A percentile compares a stretch with the other conserved stretches of the same genome.
These are phyloP conservation scores for Scomber colias DNA, from an alignment of 2,113 vertebrate species.

Conservation along the genomic window DNA sequence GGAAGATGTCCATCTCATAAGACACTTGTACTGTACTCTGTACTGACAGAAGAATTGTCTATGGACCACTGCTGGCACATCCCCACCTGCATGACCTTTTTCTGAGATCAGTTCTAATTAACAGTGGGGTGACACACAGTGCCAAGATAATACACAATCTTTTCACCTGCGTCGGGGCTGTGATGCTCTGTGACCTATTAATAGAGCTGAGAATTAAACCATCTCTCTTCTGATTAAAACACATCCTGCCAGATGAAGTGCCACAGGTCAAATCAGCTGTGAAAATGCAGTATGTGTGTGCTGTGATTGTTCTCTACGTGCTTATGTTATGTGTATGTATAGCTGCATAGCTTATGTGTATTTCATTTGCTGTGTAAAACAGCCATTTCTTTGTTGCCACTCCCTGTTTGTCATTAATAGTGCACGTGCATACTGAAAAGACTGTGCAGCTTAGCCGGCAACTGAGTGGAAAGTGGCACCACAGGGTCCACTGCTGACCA, in stretches of 20 bases:
- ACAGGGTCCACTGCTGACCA: conserved; percentile 70
- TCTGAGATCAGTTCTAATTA: conserved; percentile 63
- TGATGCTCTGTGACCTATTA: conserved; percentile 62
- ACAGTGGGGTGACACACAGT: conserved; percentile 17
- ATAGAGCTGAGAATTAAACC: conserved; percentile 62
- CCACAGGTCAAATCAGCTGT: conserved; percentile 31
- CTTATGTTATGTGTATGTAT: neutral
- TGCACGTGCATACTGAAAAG: conserved; percentile 41
- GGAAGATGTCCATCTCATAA: conserved; percentile 37
- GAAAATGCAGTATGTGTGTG: conserved; percentile 13
- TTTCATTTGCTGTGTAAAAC: conserved; percentile 30
- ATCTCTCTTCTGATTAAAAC: conserved; percentile 63
- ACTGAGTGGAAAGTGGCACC: conserved; percentile 65
- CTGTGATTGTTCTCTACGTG: conserved; percentile 19
- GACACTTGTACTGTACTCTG: neutral
- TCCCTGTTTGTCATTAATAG: conserved; percentile 61
- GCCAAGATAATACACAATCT: conserved; percentile 44
- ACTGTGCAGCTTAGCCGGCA: conserved; percentile 3
- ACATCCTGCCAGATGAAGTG: conserved; percentile 45
- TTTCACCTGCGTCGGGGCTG: conserved; percentile 31
- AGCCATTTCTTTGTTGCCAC: conserved; percentile 6
- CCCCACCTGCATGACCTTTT: conserved; percentile 58
- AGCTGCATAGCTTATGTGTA: conserved; percentile 7
- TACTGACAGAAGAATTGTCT: conserved; percentile 9
- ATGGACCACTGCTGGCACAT: conserved; percentile 10